A percentile compares a stretch with the other conserved stretches of the same genome.
These are phyloP conservation scores for Stenodera caucasica DNA, from an alignment of 2,888 invertebrate genomes.

Conservation along the genomic window DNA sequence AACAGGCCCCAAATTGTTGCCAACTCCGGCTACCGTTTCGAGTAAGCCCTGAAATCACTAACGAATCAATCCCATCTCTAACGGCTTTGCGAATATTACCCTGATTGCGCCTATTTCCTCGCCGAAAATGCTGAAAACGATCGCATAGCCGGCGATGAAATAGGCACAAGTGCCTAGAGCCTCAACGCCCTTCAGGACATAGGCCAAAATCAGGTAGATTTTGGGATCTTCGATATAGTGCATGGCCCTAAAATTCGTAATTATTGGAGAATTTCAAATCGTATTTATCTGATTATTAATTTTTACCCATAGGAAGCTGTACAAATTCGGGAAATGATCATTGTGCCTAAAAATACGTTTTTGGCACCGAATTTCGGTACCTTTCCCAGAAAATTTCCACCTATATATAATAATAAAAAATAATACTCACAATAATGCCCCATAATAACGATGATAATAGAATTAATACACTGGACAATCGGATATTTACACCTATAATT, in stretches of 20 bases:
- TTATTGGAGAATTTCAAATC: neutral
- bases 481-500: constrained; percentile 2
- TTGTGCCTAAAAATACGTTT: constrained; percentile 12
- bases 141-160: constrained; percentile 20
- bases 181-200: constrained; percentile 14
- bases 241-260: constrained; percentile 10
- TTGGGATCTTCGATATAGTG: constrained; percentile 4
- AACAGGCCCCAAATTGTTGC: constrained; percentile 75
- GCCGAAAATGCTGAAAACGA: constrained; percentile 14
- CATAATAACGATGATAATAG: constrained; percentile 14
- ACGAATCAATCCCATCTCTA: neutral
- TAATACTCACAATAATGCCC: constrained; percentile 16
- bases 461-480: constrained; percentile 8
- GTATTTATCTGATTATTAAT: neutral
- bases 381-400: neutral
- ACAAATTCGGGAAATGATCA: constrained; percentile 8
- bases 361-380: constrained; percentile 15
- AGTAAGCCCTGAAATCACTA: constrained; percentile 64
- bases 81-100: constrained; percentile 10
- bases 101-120: constrained; percentile 15
- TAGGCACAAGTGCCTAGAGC: constrained; percentile 17
- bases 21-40: constrained; percentile 74
- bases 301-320: constrained; percentile 17
- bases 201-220: constrained; percentile 10
- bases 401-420: neutral